Percentiles rank a stretch among this genome's conserved stretches.
These are phyloP conservation scores for Epinephelus coioides DNA, from an alignment of 2,797 vertebrate species.

Conservation along the genomic window DNA sequence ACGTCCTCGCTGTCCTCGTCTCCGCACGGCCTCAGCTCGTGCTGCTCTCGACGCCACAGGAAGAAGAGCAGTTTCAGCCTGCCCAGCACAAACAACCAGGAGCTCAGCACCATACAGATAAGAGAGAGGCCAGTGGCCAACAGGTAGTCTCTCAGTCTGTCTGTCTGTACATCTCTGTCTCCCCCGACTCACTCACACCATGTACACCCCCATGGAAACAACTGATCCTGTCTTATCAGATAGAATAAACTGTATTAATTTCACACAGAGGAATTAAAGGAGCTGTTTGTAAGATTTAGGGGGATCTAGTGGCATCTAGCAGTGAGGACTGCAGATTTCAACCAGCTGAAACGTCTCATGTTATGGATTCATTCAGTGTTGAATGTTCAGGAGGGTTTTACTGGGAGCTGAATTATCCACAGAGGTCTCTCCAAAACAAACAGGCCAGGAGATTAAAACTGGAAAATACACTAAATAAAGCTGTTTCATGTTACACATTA, in stretches of 20 bases:
- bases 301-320: no score
- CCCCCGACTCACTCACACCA: neutral
- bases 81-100: constrained; percentile 94
- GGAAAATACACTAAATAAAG: no score
- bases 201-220: constrained; percentile 5
- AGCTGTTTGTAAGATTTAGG: no score
- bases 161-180: neutral
- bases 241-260: neutral
- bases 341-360: no score
- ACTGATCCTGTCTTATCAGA: neutral
- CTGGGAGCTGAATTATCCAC: no score
- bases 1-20: constrained; percentile 90
- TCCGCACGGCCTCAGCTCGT: constrained; percentile 89
- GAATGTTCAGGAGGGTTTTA: no score
- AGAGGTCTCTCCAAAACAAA: no score
- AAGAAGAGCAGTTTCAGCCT: constrained; percentile 95
- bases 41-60: constrained; percentile 94
- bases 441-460: no score
- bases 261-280: neutral
- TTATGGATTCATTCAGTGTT: no score
- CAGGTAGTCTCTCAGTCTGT: constrained; percentile 86
- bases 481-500: no score
- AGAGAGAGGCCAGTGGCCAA: constrained; percentile 94
- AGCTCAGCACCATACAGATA: constrained; percentile 98
- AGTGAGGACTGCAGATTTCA: no score